Conservation (phyloP, 1,140 invertebrate species). For the Holcopasites calliopsidis region DNA sequence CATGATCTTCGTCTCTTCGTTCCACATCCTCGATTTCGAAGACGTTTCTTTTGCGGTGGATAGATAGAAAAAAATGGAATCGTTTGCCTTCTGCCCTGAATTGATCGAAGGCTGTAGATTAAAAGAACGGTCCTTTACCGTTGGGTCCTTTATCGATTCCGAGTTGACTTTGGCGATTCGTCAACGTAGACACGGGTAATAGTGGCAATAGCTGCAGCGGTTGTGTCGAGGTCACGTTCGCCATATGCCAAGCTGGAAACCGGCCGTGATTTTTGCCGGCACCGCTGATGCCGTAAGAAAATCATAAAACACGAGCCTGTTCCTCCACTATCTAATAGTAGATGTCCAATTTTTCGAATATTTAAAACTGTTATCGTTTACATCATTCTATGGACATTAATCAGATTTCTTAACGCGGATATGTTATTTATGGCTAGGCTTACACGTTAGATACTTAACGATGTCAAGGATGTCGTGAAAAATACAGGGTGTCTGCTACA, state of each 20-base stretch:
- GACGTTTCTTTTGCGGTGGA: neutral
- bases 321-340: neutral
- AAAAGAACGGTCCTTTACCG: neutral
- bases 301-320: conserved; percentile 27
- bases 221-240: conserved; percentile 64
- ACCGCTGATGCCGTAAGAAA: conserved; percentile 4
- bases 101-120: neutral
- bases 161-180: conserved; percentile 24
- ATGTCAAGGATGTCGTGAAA: too few species aligned
- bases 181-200: conserved; percentile 48
- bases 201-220: conserved; percentile 39
- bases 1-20: neutral
- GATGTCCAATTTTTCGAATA: neutral
- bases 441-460: too few species aligned
- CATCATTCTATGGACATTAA: neutral
- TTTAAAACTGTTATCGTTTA: neutral
- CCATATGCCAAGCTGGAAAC: conserved; percentile 66
- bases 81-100: neutral
- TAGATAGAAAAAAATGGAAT: neutral
- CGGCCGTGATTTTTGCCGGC: conserved; percentile 62
- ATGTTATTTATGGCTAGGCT: neutral
- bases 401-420: neutral
- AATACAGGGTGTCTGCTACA: too few species aligned
- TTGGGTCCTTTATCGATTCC: conserved; percentile 5
- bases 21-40: neutral